phyloP scores from a whole-genome alignment of 2,797 vertebrate species.

The Hippopotamyrus pictus region DNA sequence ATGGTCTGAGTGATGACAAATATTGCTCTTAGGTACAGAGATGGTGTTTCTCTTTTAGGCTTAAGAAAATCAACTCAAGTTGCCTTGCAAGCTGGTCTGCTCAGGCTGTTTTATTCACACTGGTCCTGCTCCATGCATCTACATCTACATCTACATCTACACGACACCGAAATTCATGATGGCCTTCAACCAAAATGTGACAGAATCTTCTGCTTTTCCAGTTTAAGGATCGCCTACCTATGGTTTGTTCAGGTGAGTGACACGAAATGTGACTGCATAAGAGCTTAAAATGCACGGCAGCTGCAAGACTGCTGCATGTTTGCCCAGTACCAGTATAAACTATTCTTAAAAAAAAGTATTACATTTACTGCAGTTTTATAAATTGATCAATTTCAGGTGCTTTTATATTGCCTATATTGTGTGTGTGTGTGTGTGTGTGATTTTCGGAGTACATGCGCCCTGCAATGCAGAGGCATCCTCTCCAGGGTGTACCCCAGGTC shows the following conservation, averaged over 20 bases:
- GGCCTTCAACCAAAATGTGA: neutral
- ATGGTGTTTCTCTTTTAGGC: neutral
- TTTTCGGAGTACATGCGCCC: neutral
- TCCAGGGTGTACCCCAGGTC: neutral
- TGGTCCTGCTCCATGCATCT: neutral
- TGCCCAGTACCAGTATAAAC: neutral
- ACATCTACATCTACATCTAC: no score
- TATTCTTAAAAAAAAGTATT: neutral
- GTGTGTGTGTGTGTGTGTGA: neutral
- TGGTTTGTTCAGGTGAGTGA: neutral
- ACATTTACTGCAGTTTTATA: neutral
- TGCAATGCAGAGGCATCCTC: neutral
- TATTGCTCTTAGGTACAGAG: neutral
- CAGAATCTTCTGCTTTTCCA: neutral
- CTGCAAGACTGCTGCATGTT: neutral
- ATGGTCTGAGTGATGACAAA: neutral
- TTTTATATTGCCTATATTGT: neutral
- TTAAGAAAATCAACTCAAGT: neutral
- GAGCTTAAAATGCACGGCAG: neutral
- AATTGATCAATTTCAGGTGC: neutral
- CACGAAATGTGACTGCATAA: neutral
- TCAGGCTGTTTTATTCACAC: constrained; percentile 45
- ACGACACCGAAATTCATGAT: neutral
- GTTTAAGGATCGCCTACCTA: neutral
- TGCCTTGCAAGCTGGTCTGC: constrained; percentile 31